Conservation (phyloP, 1,140 invertebrate genomes). For the Drosophila prosaltans region DNA sequence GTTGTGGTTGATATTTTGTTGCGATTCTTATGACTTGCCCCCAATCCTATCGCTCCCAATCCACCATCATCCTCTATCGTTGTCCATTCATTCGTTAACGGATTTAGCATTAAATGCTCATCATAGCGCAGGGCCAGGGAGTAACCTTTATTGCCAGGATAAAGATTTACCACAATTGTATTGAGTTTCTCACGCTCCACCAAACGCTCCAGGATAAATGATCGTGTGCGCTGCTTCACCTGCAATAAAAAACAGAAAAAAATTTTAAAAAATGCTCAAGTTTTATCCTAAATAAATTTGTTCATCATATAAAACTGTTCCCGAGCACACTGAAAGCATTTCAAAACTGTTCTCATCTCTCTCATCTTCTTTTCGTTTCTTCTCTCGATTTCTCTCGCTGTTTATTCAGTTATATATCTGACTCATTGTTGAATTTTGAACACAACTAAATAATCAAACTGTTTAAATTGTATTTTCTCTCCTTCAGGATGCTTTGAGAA, state of each 20-base stretch:
- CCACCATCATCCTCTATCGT: slow-evolving; percentile 25
- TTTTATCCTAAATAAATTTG: too few species aligned
- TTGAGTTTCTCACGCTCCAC: slow-evolving; percentile 93
- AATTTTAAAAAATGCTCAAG: background rate
- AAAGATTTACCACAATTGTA: slow-evolving; percentile 94
- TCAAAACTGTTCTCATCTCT: too few species aligned
- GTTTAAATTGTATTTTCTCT: too few species aligned
- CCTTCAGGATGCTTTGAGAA: too few species aligned
- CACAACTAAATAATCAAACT: too few species aligned
- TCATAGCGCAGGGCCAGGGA: slow-evolving; percentile 90
- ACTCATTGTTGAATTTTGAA: too few species aligned
- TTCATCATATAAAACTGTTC: background rate
- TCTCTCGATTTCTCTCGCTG: too few species aligned
- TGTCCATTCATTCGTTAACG: slow-evolving; percentile 66
- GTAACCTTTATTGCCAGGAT: slow-evolving; percentile 95
- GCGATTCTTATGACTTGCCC: slow-evolving; percentile 47
- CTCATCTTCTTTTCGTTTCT: too few species aligned
- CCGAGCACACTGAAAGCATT: background rate
- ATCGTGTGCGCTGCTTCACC: slow-evolving; percentile 83
- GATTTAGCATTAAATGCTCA: slow-evolving; percentile 63
- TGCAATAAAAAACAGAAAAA: slow-evolving; percentile 30
- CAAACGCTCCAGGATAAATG: slow-evolving; percentile 92
- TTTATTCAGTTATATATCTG: too few species aligned
- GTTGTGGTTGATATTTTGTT: slow-evolving; percentile 28
- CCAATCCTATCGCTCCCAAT: background rate